Conservation (phyloP, 2,113 vertebrate genomes). For the Oncorhynchus masou region DNA sequence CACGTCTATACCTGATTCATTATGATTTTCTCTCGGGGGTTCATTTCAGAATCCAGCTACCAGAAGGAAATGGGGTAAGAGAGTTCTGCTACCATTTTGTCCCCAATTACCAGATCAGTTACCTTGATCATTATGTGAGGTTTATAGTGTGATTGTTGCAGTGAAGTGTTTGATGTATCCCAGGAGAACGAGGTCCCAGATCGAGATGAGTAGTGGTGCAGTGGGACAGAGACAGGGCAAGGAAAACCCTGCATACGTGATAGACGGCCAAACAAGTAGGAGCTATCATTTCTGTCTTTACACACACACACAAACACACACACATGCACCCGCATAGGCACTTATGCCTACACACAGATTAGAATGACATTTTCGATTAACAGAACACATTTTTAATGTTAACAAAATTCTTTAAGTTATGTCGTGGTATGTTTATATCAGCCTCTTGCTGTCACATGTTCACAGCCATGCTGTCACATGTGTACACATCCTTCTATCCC, state of each 20-base stretch:
- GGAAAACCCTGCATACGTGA: constrained; percentile 49
- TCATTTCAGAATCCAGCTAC: constrained; percentile 58
- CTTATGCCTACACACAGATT: not conserved
- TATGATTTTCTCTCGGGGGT: constrained; percentile 7
- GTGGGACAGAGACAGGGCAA: constrained; percentile 27
- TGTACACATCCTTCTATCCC: not conserved
- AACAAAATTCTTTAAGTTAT: too few relatives aligned
- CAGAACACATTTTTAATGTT: too few relatives aligned
- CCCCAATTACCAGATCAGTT: not conserved
- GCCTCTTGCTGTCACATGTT: not conserved
- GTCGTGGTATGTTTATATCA: too few relatives aligned
- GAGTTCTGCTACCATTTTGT: not conserved
- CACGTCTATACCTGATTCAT: not conserved
- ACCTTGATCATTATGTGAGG: not conserved
- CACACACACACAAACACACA: not conserved
- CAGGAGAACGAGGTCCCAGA: constrained; percentile 55
- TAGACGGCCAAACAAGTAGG: constrained; percentile 52
- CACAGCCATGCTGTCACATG: not conserved
- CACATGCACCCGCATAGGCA: not conserved
- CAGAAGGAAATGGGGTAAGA: constrained; percentile 65
- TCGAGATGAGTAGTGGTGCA: constrained; percentile 23
- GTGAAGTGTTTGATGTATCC: constrained; percentile 9
- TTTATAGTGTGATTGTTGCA: not conserved
- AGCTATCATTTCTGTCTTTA: not conserved
- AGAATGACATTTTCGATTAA: too few relatives aligned